Percentiles rank a stretch among this genome's conserved stretches.
These are phyloP conservation scores for Folsomia candida DNA, from an alignment of 2,888 invertebrate species.

Conservation along the genomic window DNA sequence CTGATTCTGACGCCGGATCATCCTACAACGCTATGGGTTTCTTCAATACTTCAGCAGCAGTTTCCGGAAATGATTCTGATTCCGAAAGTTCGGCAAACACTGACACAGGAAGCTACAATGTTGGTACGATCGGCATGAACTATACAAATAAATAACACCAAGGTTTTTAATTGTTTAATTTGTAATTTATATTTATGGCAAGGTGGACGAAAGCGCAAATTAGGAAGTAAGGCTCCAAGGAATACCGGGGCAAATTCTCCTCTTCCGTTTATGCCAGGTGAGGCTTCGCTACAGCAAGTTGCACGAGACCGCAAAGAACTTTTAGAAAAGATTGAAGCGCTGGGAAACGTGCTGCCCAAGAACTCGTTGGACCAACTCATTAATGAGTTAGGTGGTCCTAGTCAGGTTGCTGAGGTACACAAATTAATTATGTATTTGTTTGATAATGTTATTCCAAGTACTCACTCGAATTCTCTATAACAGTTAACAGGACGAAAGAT, in stretches of 20 bases:
- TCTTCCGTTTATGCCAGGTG: slow-evolving; percentile 57
- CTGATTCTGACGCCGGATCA: slow-evolving; percentile 60
- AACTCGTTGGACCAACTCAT: slow-evolving; percentile 98
- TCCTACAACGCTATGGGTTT: too few relatives aligned
- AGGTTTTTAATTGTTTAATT: too few relatives aligned
- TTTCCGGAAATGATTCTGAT: slow-evolving; percentile 24
- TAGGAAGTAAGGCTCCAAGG: too few relatives aligned
- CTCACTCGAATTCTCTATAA: too few relatives aligned
- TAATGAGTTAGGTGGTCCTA: slow-evolving; percentile 95
- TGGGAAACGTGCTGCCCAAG: slow-evolving; percentile 86
- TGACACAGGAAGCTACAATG: slow-evolving; percentile 54
- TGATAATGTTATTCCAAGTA: too few relatives aligned
- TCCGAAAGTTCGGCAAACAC: slow-evolving; percentile 50
- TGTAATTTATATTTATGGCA: too few relatives aligned
- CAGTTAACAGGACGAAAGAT: slow-evolving; percentile 98
- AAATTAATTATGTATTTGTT: too few relatives aligned
- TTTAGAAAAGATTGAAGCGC: slow-evolving; percentile 74
- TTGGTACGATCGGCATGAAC: not conserved
- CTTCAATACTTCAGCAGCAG: slow-evolving; percentile 42
- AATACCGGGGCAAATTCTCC: too few relatives aligned
- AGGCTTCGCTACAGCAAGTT: slow-evolving; percentile 82
- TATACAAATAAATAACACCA: too few relatives aligned
- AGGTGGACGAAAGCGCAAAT: slow-evolving; percentile 58
- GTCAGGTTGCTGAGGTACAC: slow-evolving; percentile 93
- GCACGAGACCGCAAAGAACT: slow-evolving; percentile 91